These are phyloP conservation scores for Naja naja DNA, from an alignment of 2,113 vertebrate genomes.

Conservation along the genomic window DNA sequence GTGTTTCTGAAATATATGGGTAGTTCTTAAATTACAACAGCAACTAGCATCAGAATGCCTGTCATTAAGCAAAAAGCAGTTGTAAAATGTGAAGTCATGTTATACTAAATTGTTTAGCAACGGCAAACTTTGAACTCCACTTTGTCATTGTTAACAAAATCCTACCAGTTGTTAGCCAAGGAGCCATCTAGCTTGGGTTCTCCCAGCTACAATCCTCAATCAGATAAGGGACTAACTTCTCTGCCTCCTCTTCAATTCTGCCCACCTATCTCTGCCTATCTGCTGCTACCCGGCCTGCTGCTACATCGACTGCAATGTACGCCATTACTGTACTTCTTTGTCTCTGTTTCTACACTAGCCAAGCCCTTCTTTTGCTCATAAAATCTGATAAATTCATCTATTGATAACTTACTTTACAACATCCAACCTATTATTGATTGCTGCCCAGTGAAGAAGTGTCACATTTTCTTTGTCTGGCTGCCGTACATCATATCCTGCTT, in stretches of 20 bases:
- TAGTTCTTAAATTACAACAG: not conserved
- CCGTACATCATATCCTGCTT: conserved; percentile 90
- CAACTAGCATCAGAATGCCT: not conserved
- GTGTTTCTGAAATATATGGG: fast-evolving
- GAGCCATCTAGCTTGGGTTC: not conserved
- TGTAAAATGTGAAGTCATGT: not conserved
- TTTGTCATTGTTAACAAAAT: not conserved
- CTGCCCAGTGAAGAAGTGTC: conserved; percentile 94
- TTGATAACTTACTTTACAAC: conserved; percentile 83
- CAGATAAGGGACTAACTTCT: not conserved
- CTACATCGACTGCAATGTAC: not conserved
- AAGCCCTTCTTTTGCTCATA: not conserved
- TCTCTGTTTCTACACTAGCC: not conserved
- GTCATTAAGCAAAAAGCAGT: not conserved
- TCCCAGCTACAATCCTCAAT: not conserved
- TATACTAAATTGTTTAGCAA: not conserved
- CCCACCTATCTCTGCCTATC: not conserved
- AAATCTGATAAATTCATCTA: not conserved
- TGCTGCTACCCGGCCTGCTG: not conserved
- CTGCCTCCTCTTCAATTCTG: not conserved
- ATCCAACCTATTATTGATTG: conserved; percentile 93
- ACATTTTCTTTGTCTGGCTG: conserved; percentile 96
- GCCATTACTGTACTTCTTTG: not conserved
- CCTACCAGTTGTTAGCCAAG: not conserved
- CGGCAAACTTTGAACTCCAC: too few relatives aligned